These are phyloP conservation scores for Microtus richardsoni DNA, from an alignment of 2,113 vertebrate genomes.

Conservation along the genomic window DNA sequence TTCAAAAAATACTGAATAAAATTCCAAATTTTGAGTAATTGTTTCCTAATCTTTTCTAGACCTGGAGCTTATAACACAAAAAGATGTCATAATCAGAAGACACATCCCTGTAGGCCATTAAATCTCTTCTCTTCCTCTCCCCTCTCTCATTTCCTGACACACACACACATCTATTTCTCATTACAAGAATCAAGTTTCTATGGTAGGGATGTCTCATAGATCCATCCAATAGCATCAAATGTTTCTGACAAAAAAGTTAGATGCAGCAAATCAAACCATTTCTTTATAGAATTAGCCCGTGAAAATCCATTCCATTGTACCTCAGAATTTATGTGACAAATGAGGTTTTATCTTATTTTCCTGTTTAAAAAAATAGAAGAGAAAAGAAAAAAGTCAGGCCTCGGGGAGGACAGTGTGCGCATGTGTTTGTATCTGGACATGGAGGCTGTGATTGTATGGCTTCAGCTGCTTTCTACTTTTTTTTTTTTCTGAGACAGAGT, in stretches of 20 bases:
- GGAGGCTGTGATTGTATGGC: background rate
- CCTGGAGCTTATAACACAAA: background rate
- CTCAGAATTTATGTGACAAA: background rate
- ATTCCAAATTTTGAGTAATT: background rate
- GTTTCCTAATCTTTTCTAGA: background rate
- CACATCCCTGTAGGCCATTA: background rate
- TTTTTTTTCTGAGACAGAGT: background rate
- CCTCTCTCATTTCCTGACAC: background rate
- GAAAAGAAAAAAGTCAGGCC: background rate
- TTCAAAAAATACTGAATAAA: background rate
- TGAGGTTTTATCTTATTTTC: background rate
- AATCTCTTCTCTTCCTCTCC: background rate
- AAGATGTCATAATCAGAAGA: background rate
- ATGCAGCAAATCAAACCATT: background rate
- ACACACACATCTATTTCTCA: background rate
- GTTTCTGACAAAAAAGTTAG: background rate
- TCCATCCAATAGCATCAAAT: background rate
- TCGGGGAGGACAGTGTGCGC: background rate
- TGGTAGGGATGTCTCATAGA: background rate
- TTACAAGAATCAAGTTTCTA: conserved; percentile 14
- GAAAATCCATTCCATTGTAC: background rate
- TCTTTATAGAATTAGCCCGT: conserved; percentile 6
- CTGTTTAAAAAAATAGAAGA: background rate
- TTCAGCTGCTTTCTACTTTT: background rate
- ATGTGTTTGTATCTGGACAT: too few relatives aligned